Evolutionary conservation across 2,113 vertebrate genomes (phyloP), one percentile per base, ranked within the genome.

Genomic region (Chlamydotis undulata): DNA sequence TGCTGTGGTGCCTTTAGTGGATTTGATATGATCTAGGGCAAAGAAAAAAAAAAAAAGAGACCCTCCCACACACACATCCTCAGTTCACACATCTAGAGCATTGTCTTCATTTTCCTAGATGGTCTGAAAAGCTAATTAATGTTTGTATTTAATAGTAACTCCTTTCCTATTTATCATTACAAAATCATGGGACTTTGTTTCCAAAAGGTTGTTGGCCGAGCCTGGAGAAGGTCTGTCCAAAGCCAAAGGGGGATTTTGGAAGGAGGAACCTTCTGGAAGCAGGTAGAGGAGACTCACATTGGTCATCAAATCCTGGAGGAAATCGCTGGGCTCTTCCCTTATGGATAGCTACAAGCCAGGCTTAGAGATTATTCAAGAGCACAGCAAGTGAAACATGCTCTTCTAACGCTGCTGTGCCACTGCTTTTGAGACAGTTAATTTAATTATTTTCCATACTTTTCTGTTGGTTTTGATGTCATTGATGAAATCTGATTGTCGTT

Each of bases 151-250:
- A 96, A 97, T 69, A 91, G 81, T 55, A 90, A 81, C 68, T 91
- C 63, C 57, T 92, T 92, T 95, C 65, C 85, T 96, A 95, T 95
- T 97, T 93, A 95, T 94, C 95, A 13, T 60, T 49, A 89, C 3
- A 1, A 85, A 96, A 69, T 69, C 19, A 52, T 25, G 57, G 55
- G 74, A 93, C 71, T 63, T 25, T 53, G 28, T 91, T 94, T 79
- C 83, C 47, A 52, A 74, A 92, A 93, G 39, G 33, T 78, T 89
- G 65, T 47, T 64, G 41, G 49, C 70, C 41, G 41, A 84, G 73
- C 75, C 74, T 87, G 67, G 59, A 94, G 71, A 69, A 89, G 25
- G 33, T 86, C 71, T 90, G 43, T 61, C 37, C 50, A 63, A 95
- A 87, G 28, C 49, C 56, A 65, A 53, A 84, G 8, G 6, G 26